A percentile compares a stretch with the other conserved stretches of the same genome.
These are phyloP conservation scores for Pseudomugil tenellus DNA, from an alignment of 2,797 vertebrate genomes.

Conservation along the genomic window DNA sequence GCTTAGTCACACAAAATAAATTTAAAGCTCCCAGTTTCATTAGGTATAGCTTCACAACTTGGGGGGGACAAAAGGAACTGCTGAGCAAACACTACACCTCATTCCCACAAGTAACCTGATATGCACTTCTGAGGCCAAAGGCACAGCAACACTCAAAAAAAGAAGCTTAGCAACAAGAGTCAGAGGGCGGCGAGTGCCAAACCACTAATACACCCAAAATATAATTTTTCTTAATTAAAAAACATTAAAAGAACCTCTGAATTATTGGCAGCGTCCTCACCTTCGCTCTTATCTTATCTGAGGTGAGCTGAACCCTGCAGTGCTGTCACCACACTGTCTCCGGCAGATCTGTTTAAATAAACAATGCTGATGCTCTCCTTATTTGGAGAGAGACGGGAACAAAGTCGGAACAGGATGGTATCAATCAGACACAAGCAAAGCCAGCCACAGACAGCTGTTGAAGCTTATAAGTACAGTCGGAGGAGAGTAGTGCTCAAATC, in stretches of 20 bases:
- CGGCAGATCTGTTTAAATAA: constrained; percentile 55
- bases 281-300: constrained; percentile 65
- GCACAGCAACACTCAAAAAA: constrained; percentile 76
- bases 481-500: not conserved
- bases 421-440: constrained; percentile 57
- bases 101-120: constrained; percentile 75
- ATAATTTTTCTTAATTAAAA: not conserved
- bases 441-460: constrained; percentile 38
- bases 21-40: constrained; percentile 53
- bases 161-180: constrained; percentile 75
- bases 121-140: constrained; percentile 62
- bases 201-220: constrained; percentile 11
- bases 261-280: constrained; percentile 65
- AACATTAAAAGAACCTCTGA: constrained; percentile 44
- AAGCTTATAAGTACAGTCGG: constrained; percentile 34
- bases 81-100: constrained; percentile 75
- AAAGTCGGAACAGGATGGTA: constrained; percentile 56
- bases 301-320: constrained; percentile 48
- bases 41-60: constrained; percentile 61
- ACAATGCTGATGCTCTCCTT: constrained; percentile 47
- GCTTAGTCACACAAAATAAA: constrained; percentile 32
- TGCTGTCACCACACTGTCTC: constrained; percentile 58
- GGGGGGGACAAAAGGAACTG: constrained; percentile 74
- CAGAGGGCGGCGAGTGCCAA: constrained; percentile 40
- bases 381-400: constrained; percentile 51